These are phyloP conservation scores for Lucinisca nassula DNA, from an alignment of 2,888 invertebrate genomes.

Conservation along the genomic window DNA sequence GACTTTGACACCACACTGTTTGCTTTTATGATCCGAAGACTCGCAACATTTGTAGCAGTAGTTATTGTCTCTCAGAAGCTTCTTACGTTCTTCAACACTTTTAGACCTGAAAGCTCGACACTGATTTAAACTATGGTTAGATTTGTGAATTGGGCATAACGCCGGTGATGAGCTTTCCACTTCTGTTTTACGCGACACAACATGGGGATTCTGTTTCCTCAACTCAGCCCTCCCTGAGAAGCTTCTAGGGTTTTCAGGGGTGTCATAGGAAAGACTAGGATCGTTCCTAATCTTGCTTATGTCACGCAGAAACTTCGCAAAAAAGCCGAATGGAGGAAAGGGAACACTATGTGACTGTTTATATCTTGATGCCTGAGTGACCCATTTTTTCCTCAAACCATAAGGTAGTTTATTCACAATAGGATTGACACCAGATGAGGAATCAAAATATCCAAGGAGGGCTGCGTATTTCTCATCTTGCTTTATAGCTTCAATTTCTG, in stretches of 20 bases:
- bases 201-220: background rate
- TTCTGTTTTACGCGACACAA: background rate
- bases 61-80: background rate
- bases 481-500: constrained; percentile 21
- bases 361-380: constrained; percentile 8
- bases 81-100: background rate
- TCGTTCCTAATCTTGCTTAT: constrained; percentile 17
- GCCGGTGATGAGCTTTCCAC: background rate
- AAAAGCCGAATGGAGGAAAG: constrained; percentile 26
- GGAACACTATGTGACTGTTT: constrained; percentile 4
- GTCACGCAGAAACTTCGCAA: background rate
- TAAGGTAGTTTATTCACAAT: constrained; percentile 24
- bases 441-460: constrained; percentile 31
- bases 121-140: background rate
- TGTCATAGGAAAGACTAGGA: constrained; percentile 13
- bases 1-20: background rate
- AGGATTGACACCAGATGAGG: constrained; percentile 10
- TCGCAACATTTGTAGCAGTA: constrained; percentile 35
- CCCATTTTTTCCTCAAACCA: constrained; percentile 29
- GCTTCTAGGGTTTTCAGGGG: background rate
- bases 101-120: constrained; percentile 1
- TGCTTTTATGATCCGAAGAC: background rate
- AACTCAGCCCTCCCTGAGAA: background rate
- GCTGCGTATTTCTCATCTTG: constrained; percentile 10
- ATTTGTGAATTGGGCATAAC: background rate